These are phyloP conservation scores for Umimayanthus chanpuru DNA, from an alignment of 92 coral and sea anemone genomes.

Conservation along the genomic window DNA sequence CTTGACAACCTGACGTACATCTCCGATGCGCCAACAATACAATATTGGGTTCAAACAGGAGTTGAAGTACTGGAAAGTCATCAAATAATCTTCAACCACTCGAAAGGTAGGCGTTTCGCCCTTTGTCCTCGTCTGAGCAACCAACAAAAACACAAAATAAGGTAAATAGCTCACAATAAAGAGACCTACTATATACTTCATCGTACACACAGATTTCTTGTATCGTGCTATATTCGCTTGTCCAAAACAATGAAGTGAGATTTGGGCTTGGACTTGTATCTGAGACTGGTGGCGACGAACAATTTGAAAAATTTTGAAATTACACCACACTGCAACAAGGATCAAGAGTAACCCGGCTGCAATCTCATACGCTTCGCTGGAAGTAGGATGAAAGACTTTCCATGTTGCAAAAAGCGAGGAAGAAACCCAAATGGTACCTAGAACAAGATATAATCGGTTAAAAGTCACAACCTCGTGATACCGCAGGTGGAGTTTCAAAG, in stretches of 20 bases:
- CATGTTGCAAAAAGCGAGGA: slow-evolving; percentile 18
- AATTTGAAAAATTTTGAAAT: slow-evolving; percentile 23
- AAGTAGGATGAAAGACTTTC: slow-evolving; percentile 7
- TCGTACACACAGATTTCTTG: slow-evolving; percentile 1
- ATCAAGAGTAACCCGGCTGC: background rate
- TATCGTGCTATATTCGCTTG: slow-evolving; percentile 1
- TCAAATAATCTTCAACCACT: background rate
- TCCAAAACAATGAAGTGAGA: background rate
- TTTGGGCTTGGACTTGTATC: slow-evolving; percentile 10
- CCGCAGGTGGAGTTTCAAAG: slow-evolving; percentile 11
- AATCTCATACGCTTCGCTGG: background rate
- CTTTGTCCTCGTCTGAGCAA: background rate
- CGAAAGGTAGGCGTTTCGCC: background rate
- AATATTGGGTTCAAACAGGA: slow-evolving; percentile 19
- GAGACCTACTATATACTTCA: slow-evolving; percentile 4
- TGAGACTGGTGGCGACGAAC: background rate
- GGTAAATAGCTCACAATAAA: slow-evolving; percentile 21
- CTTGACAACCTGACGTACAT: slow-evolving; percentile 13
- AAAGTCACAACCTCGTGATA: slow-evolving; percentile 12
- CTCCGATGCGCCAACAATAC: slow-evolving; percentile 22
- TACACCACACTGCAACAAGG: background rate
- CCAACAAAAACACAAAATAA: background rate
- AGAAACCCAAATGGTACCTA: background rate
- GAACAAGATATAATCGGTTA: background rate
- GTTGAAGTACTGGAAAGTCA: slow-evolving; percentile 7